phyloP scores from a whole-genome alignment of 2,888 invertebrate genomes.

The Lypha dubia region DNA sequence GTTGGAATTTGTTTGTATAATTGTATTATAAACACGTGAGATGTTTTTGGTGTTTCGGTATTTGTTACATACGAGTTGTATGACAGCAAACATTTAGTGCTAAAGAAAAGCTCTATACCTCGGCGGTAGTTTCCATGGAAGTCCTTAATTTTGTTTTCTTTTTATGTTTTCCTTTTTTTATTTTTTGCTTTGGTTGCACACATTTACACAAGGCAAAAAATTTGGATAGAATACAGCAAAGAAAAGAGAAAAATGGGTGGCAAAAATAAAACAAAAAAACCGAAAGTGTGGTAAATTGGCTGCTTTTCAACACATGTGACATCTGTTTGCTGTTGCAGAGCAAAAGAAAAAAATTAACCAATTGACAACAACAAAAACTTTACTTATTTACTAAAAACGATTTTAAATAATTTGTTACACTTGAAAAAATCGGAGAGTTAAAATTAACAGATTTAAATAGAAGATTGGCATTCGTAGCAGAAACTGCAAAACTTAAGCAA shows the following conservation, averaged over 20 bases:
- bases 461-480: background rate
- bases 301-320: slow-evolving; percentile 81
- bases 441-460: background rate
- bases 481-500: no score
- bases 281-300: slow-evolving; percentile 78
- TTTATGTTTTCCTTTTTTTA: no score
- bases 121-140: slow-evolving; percentile 26
- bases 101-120: slow-evolving; percentile 32
- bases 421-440: background rate
- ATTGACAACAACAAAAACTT: slow-evolving; percentile 5
- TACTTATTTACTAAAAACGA: slow-evolving; percentile 39
- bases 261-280: slow-evolving; percentile 55
- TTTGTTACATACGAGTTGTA: slow-evolving; percentile 55
- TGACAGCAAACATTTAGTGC: slow-evolving; percentile 35
- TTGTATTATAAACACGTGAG: slow-evolving; percentile 54
- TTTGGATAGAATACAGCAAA: slow-evolving; percentile 9
- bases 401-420: slow-evolving; percentile 41
- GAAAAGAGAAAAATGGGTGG: slow-evolving; percentile 19
- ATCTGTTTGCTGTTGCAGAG: slow-evolving; percentile 76
- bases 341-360: slow-evolving; percentile 3
- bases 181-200: slow-evolving; percentile 30
- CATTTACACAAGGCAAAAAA: slow-evolving; percentile 13
- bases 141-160: slow-evolving; percentile 40
- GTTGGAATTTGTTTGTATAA: slow-evolving; percentile 33
- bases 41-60: slow-evolving; percentile 59